Evolutionary conservation across 2,797 vertebrate species (phyloP), one percentile per base, ranked within the genome.

Genomic region (Lophius americanus): DNA sequence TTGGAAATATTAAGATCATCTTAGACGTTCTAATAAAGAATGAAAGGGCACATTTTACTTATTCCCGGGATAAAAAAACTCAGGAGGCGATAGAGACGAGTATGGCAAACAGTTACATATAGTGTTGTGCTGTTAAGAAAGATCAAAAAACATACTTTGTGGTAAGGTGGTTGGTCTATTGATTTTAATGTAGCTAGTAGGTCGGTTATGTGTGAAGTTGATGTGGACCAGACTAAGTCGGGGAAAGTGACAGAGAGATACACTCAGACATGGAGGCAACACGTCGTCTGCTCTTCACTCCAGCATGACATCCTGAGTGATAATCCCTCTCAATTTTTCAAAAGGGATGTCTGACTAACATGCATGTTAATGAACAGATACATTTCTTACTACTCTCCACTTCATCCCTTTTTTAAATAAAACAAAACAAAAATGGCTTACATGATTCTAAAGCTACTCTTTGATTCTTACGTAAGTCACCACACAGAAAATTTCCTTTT

Each of bases 301-400:
- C 60, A 60, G 52, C 36, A 49, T 35, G 64, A 76, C 78, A 73
- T 82, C 69, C 13, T 68, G 54, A 79, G 71, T 81, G 76, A 85
- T 85, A 66, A 68, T 79, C 72, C 75, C 53, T 68, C 69, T 87
- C 73, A 81, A 83, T 86, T 73, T 75, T 89, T 90, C 74, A 89
- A 71, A 72, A 71, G 65, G 55, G 65, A 81, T 75, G 74, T 78
- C 79, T 81, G 76, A 78, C 68, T 12, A 54, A 57, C 75, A 65
- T 83, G 75, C 70, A 79, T 88, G 81, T 87, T 86, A 81, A 85
- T 84, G 81, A 86, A 69, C 70, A 79, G 76, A 83, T 83, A 63
- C 67, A 69, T 88, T 82, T 83, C 77, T 63, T 13, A 7, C 80
- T 78, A 37, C 79, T 82, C 68, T 75, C 59, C 0, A 70, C 76